A percentile compares a stretch with the other conserved stretches of the same genome.
Evolutionary conservation across 2,797 vertebrate genomes (phyloP).

Genomic region (Rhinichthys osculus): DNA sequence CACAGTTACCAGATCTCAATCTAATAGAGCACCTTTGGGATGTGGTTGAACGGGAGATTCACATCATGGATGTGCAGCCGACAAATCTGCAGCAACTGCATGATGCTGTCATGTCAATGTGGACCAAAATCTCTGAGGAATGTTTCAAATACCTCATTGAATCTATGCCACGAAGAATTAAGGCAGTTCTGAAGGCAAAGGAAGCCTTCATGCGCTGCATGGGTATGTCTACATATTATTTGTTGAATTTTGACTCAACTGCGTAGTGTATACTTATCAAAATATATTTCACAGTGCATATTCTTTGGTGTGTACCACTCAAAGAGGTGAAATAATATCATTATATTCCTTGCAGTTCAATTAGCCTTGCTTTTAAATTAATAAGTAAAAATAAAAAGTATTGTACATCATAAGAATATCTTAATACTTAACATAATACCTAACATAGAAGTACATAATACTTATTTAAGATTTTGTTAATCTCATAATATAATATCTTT

Average conservation of each 20-base stretch:
- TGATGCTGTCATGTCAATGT: neutral
- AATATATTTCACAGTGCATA: neutral
- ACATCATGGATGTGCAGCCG: slow-evolving; percentile 1
- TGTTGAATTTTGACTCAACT: neutral
- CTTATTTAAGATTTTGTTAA: neutral
- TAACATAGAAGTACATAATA: too few species aligned
- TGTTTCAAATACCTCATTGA: neutral
- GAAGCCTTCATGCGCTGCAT: neutral
- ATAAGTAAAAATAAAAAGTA: too few species aligned
- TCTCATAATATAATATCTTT: neutral
- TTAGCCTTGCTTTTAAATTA: neutral
- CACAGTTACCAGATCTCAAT: neutral
- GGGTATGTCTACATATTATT: neutral
- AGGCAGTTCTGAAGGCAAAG: neutral
- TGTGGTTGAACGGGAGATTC: too few species aligned
- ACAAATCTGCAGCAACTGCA: slow-evolving; percentile 12
- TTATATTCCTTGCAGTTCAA: neutral
- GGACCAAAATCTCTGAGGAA: neutral
- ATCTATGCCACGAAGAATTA: neutral
- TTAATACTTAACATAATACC: too few species aligned
- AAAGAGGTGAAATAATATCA: neutral
- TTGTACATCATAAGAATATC: too few species aligned
- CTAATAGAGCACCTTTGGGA: too few species aligned
- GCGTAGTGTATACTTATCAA: neutral
- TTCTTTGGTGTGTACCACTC: neutral